Percentiles rank a stretch among this genome's conserved stretches.
Evolutionary conservation across 2,888 invertebrate species (phyloP).

Genomic region (Eledone cirrhosa): DNA sequence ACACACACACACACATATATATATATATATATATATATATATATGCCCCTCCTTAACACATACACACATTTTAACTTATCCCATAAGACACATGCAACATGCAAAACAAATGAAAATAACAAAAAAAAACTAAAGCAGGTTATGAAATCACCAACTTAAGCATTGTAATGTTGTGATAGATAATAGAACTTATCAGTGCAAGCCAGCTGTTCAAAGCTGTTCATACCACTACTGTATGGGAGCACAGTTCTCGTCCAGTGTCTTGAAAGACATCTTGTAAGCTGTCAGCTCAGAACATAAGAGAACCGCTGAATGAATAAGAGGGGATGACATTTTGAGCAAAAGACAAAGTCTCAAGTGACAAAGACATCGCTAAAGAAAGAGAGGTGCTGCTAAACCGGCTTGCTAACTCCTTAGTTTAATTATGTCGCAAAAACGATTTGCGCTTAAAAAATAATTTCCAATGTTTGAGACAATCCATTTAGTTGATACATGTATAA

Average conservation of each 20-base stretch:
- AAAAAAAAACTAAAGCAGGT: not conserved
- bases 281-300: slow-evolving; percentile 14
- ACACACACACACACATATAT: no score
- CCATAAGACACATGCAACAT: no score
- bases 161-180: not conserved
- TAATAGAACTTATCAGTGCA: slow-evolving; percentile 17
- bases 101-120: no score
- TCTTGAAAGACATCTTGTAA: slow-evolving; percentile 4
- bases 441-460: not conserved
- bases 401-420: slow-evolving; percentile 12
- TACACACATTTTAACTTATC: no score
- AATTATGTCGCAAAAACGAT: slow-evolving; percentile 12
- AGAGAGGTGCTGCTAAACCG: slow-evolving; percentile 2
- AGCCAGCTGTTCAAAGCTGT: not conserved
- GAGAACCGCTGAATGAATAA: not conserved
- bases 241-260: not conserved
- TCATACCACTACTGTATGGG: not conserved
- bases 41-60: no score
- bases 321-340: slow-evolving; percentile 16
- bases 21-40: no score
- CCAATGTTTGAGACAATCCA: not conserved
- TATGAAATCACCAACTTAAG: not conserved
- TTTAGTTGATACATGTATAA: slow-evolving; percentile 24
- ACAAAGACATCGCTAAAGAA: slow-evolving; percentile 14
- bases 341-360: slow-evolving; percentile 2